phyloP scores from a whole-genome alignment of 2,888 invertebrate genomes.

The Caenorhabditis sp. region DNA sequence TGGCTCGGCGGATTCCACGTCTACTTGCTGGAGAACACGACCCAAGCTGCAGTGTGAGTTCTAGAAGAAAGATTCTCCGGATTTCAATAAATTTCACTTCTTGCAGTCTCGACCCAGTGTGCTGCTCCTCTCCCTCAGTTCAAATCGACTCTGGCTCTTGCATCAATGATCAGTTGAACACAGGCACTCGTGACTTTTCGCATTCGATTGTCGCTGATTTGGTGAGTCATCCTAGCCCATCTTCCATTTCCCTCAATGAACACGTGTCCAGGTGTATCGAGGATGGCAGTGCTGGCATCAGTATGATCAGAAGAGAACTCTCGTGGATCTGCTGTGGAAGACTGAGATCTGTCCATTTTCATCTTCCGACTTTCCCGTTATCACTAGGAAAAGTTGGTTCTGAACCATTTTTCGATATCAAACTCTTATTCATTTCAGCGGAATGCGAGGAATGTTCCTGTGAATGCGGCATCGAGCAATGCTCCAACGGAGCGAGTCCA shows the following conservation, averaged over 20 bases:
- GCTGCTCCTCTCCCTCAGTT: slow-evolving; percentile 78
- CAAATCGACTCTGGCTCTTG: slow-evolving; percentile 75
- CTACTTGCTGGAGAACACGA: slow-evolving; percentile 78
- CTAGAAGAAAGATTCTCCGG: too few relatives aligned
- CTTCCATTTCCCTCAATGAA: neutral
- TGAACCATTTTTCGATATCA: too few relatives aligned
- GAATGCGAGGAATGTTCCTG: slow-evolving; percentile 76
- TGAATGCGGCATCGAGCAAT: slow-evolving; percentile 79
- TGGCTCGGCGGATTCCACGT: slow-evolving; percentile 82
- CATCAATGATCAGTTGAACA: slow-evolving; percentile 79
- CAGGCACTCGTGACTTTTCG: slow-evolving; percentile 68
- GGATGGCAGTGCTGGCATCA: slow-evolving; percentile 83
- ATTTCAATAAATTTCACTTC: neutral
- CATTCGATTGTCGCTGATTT: slow-evolving; percentile 74
- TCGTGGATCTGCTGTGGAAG: slow-evolving; percentile 82
- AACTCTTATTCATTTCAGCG: slow-evolving; percentile 54
- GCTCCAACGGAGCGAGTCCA: slow-evolving; percentile 77
- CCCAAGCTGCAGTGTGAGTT: slow-evolving; percentile 78
- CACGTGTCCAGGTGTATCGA: slow-evolving; percentile 61
- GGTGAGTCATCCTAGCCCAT: slow-evolving; percentile 50
- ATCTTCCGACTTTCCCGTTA: slow-evolving; percentile 67
- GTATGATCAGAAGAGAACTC: slow-evolving; percentile 75
- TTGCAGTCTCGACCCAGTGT: slow-evolving; percentile 80
- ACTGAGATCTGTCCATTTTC: slow-evolving; percentile 80
- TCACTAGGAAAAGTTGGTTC: slow-evolving; percentile 60